These are phyloP conservation scores for Boloria selene DNA, from an alignment of 2,888 invertebrate species.

Conservation along the genomic window DNA sequence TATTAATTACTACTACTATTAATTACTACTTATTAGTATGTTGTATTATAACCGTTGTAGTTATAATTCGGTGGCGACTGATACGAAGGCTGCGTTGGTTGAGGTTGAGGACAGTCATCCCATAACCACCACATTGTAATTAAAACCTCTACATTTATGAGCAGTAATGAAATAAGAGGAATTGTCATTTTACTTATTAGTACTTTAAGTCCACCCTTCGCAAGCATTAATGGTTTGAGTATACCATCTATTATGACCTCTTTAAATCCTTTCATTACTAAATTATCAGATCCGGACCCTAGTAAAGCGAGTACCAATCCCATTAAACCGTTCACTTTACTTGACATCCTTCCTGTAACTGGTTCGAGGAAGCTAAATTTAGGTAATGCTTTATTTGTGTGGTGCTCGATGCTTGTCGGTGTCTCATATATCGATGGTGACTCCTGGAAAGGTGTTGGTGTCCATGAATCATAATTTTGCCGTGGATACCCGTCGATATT, in stretches of 20 bases:
- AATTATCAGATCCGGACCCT: constrained; percentile 55
- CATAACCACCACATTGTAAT: constrained; percentile 77
- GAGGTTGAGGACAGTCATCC: constrained; percentile 64
- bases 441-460: constrained; percentile 23
- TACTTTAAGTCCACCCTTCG: constrained; percentile 67
- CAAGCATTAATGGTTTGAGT: constrained; percentile 61
- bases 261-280: constrained; percentile 61
- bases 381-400: constrained; percentile 28
- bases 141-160: constrained; percentile 72
- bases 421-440: constrained; percentile 20
- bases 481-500: constrained; percentile 8
- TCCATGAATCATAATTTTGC: constrained; percentile 28
- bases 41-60: constrained; percentile 21
- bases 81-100: constrained; percentile 1
- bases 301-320: constrained; percentile 61
- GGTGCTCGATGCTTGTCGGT: constrained; percentile 19
- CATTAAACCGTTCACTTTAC: constrained; percentile 63
- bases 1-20: neutral
- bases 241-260: constrained; percentile 67
- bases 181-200: constrained; percentile 69
- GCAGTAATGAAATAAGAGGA: constrained; percentile 66
- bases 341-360: constrained; percentile 55
- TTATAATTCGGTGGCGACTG: constrained; percentile 2
- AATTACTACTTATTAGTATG: constrained; percentile 6
- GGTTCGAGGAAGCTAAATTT: constrained; percentile 57